Base-by-base conservation (phyloP, 2,113 vertebrate species). In the Narcine bancroftii region DNA sequence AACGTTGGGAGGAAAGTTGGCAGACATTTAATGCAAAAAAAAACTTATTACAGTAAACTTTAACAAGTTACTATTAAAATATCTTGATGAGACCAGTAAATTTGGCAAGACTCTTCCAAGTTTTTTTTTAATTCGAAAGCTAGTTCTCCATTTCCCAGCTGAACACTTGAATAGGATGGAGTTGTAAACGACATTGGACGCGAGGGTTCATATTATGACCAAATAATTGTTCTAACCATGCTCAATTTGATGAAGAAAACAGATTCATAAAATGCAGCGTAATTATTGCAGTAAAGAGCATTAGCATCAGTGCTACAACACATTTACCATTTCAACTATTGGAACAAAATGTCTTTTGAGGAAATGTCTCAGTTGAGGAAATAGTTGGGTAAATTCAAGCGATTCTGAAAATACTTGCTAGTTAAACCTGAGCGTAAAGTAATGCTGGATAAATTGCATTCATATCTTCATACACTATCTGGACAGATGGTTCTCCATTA, bases 271-370 rank as follows among this genome's bases (percentile, higher is more conserved):
- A 10, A 29, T 15, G 24, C 10, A 66, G 24, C 53, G 36, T 63
- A 87, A 42, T 66, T 17, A 66, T 89, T 66, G 21, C 85, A 66
- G 60, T 66, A 36, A 89, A 89, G 2, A 89, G 42, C n/a, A n/a
- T n/a, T n/a, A 94, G 93, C 94, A 93, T 94, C 93, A 83, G 60
- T 93, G 93, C 93, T n/a, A n/a, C n/a, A n/a, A n/a, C 94, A 94
- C 93, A 95, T 94, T 93, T 93, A 93, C 93, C 79, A 93, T 89
- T 63, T 60, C 56, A 60, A 60, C 15, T 60, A 60, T 60, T 60
- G 15, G 56, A 60, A 60, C 56, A 60, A 60, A 60, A 60, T 60
- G 56, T 60, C 56, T 60, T n/a, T n/a, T n/a, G n/a, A n/a, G n/a
- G n/a, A n/a, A n/a, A n/a, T 92, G 50, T n/a, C 77, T 93, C 92